Conservation (phyloP, 2,113 vertebrate species). For the human (Homo sapiens) region GRCh38 chrX:71357501-71358000, state of each 20-base stretch:
- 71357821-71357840: background rate
- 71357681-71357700: background rate
- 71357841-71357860: background rate
- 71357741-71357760: background rate
- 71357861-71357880: background rate
- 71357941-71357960: background rate
- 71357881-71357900: background rate
- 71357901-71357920: background rate
- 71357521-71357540: background rate
- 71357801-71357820: background rate
- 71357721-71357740: background rate
- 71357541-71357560: background rate
- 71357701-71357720: conserved; percentile 34
- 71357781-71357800: background rate
- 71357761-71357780: background rate
- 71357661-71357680: conserved; percentile 5
- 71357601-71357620: background rate
- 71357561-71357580: background rate
- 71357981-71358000: background rate
- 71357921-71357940: background rate
- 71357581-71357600: background rate
- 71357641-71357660: background rate
- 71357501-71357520: conserved; percentile 29
- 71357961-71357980: background rate
- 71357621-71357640: background rate